Conservation (phyloP, 1,140 invertebrate species). For the Panonychus citri region DNA sequence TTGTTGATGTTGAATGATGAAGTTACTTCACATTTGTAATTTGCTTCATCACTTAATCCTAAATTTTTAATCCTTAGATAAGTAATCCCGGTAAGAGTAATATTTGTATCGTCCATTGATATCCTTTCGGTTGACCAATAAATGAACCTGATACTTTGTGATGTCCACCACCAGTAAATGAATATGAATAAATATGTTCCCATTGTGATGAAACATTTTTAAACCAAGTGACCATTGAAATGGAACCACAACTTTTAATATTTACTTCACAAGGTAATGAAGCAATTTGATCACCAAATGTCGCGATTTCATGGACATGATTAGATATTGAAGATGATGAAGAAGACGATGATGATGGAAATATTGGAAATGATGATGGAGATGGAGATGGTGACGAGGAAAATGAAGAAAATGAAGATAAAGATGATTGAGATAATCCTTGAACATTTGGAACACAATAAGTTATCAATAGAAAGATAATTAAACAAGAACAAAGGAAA, state of each 20-base stretch:
- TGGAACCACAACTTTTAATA: conserved; percentile 12
- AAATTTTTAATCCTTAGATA: conserved; percentile 23
- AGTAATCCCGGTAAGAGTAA: conserved; percentile 6
- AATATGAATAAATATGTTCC: conserved; percentile 16
- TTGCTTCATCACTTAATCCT: conserved; percentile 45
- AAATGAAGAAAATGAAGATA: too few relatives aligned
- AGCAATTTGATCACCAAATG: conserved; percentile 14
- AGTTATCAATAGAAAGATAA: too few relatives aligned
- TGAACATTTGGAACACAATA: too few relatives aligned
- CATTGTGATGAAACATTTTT: conserved; percentile 14
- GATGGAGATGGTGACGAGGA: too few relatives aligned
- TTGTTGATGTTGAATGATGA: conserved; percentile 35
- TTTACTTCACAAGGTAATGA: conserved; percentile 16
- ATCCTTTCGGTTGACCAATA: conserved; percentile 4
- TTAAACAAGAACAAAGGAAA: too few relatives aligned
- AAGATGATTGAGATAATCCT: too few relatives aligned
- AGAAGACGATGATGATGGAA: too few relatives aligned
- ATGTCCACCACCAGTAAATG: conserved; percentile 11
- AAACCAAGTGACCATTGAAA: conserved; percentile 18
- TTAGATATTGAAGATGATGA: too few relatives aligned
- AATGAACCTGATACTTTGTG: conserved; percentile 13
- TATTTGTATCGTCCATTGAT: not conserved
- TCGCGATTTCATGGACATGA: conserved; percentile 10
- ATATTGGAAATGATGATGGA: too few relatives aligned
- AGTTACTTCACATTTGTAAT: conserved; percentile 62